Base-by-base conservation (phyloP, 2,113 vertebrate species). In the Meriones unguiculatus region DNA sequence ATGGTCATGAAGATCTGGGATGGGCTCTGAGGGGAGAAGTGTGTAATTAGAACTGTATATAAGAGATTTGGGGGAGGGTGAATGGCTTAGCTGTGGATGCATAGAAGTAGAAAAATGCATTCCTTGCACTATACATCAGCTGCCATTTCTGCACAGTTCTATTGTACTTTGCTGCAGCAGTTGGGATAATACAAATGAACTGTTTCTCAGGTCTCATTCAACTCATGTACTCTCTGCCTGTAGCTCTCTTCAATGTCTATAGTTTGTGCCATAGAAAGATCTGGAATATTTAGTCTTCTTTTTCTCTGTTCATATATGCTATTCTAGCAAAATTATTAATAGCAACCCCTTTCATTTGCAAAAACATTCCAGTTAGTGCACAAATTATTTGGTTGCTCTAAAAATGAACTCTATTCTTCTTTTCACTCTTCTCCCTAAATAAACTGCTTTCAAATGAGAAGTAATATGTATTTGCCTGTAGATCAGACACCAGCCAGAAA, bases 281-380 rank as follows among this genome's bases (percentile, higher is more conserved):
- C 50, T 50, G 35, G 5, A 67, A 57, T 4, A 7, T 18, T 41
- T 93, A 35, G 1, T 93, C 67, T 94, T 76, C 14, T 24, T 90
- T 90, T 90, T 5, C 73, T 35, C 41, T 76, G 8, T 46, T 41
- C 73, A 77, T 70, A 24, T 41, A 15, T 89, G 35, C 59, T 95
- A 18, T 90, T 90, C 28, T 24, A 85, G 57, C 7, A 15, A 72
- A 80, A 78, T 81, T 96, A 81, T 90, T 85, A 77, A 90, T 57
- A 94, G 11, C 13, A 64, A 2, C 22, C 24, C 18, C 82, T 93
- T 95, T 88, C 12, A 69, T n/a, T 97, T 89, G 85, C 30, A 69
- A 90, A 95, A 69, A 2, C 82, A 4, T 84, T 57, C 32, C 69
- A 72, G 13, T 32, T 78, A 54, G n/a, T 94, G 75, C 22, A 50